Percentiles rank a stretch among this genome's conserved stretches.
phyloP scores from a whole-genome alignment of 2,888 invertebrate species.

The Thymelicus lineola region DNA sequence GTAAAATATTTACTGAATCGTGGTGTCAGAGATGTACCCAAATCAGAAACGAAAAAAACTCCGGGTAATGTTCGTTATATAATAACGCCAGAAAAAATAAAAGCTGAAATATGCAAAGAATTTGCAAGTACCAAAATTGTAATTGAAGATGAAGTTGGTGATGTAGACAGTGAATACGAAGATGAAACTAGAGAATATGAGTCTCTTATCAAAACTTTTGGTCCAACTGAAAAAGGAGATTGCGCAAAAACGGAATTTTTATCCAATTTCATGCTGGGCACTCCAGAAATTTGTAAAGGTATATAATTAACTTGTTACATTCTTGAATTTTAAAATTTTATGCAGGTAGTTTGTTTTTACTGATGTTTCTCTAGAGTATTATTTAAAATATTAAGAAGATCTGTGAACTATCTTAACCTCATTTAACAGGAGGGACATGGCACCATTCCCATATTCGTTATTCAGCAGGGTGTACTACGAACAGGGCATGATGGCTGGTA shows the following conservation, averaged over 20 bases:
- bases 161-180: slow-evolving; percentile 79
- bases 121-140: slow-evolving; percentile 60
- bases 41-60: slow-evolving; percentile 54
- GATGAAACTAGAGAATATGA: slow-evolving; percentile 77
- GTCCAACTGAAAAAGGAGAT: slow-evolving; percentile 55
- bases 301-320: slow-evolving; percentile 44
- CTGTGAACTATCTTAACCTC: no score
- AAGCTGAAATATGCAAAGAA: slow-evolving; percentile 71
- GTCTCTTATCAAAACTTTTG: slow-evolving; percentile 80
- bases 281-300: slow-evolving; percentile 87
- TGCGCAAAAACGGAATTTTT: slow-evolving; percentile 83
- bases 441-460: no score
- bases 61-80: slow-evolving; percentile 47
- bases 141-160: slow-evolving; percentile 69
- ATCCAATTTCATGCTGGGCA: slow-evolving; percentile 86
- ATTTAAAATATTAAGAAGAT: no score
- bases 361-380: background rate
- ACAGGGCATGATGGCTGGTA: no score
- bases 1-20: slow-evolving; percentile 68
- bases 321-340: background rate
- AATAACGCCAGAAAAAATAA: slow-evolving; percentile 74
- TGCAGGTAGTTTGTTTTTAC: background rate
- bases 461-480: no score
- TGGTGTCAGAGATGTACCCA: slow-evolving; percentile 53
- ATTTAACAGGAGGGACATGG: no score